phyloP scores from a whole-genome alignment of 2,113 vertebrate species.

The Motacilla tschutschensis region DNA sequence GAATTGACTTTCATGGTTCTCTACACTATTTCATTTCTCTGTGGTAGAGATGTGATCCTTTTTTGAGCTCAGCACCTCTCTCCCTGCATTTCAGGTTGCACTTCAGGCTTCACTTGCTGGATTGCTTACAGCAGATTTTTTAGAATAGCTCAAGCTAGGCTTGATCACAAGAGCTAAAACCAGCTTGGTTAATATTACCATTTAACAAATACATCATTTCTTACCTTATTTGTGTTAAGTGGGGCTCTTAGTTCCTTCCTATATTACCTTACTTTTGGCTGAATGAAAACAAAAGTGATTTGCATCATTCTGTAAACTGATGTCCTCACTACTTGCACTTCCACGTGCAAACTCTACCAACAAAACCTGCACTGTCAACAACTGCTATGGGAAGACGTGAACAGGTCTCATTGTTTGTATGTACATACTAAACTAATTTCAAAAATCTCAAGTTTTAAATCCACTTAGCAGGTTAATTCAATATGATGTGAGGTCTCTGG shows the following conservation, averaged over 20 bases:
- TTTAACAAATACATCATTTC: neutral
- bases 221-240: neutral
- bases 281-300: neutral
- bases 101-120: neutral
- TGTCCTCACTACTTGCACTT: neutral
- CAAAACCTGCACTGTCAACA: neutral
- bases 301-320: neutral
- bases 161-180: neutral
- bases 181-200: neutral
- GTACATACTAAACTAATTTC: neutral
- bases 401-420: neutral
- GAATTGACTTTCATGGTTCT: neutral
- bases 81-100: neutral
- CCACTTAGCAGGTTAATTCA: neutral
- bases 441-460: neutral
- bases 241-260: neutral
- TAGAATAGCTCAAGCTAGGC: neutral
- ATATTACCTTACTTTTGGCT: neutral
- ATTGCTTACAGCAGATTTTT: neutral
- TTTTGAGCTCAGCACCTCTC: neutral
- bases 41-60: neutral
- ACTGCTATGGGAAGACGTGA: accelerated
- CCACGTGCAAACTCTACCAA: neutral
- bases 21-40: neutral
- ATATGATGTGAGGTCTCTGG: neutral